phyloP scores from a whole-genome alignment of 2,888 invertebrate species.

The Thereva unica region DNA sequence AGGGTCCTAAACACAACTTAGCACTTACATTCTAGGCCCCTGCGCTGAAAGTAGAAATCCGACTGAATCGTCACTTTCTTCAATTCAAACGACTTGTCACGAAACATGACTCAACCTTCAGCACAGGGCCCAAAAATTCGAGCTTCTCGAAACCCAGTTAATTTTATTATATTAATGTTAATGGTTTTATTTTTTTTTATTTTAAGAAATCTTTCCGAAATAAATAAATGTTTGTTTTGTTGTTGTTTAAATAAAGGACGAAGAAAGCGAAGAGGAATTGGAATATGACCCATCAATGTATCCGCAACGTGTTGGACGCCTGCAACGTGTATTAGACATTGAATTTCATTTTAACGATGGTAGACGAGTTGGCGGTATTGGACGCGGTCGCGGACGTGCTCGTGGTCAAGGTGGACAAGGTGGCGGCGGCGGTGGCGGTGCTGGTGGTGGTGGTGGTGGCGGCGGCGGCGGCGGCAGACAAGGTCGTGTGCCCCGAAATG shows the following conservation, averaged over 20 bases:
- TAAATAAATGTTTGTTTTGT: not conserved
- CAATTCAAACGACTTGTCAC: too few species aligned
- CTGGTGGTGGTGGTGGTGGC: conserved; percentile 46
- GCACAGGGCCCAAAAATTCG: too few species aligned
- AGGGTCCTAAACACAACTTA: too few species aligned
- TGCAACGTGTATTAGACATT: conserved; percentile 83
- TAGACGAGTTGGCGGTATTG: conserved; percentile 70
- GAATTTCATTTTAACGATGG: conserved; percentile 86
- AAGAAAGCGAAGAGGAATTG: conserved; percentile 70
- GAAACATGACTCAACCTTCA: too few species aligned
- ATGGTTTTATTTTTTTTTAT: too few species aligned
- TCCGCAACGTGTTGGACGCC: conserved; percentile 83
- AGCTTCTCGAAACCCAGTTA: too few species aligned
- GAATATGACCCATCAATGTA: conserved; percentile 77
- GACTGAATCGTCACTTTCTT: too few species aligned
- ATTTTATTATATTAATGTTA: too few species aligned
- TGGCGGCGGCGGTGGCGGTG: conserved; percentile 43
- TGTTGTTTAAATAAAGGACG: conserved; percentile 59
- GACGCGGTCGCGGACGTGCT: conserved; percentile 67
- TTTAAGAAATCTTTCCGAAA: too few species aligned
- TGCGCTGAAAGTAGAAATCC: too few species aligned
- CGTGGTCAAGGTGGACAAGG: conserved; percentile 62
- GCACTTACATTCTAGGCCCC: too few species aligned
- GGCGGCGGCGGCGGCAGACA: conserved; percentile 44
- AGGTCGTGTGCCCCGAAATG: conserved; percentile 41